These are phyloP conservation scores for Chrysomallon squamiferum DNA, from an alignment of 1,140 invertebrate species.

Conservation along the genomic window DNA sequence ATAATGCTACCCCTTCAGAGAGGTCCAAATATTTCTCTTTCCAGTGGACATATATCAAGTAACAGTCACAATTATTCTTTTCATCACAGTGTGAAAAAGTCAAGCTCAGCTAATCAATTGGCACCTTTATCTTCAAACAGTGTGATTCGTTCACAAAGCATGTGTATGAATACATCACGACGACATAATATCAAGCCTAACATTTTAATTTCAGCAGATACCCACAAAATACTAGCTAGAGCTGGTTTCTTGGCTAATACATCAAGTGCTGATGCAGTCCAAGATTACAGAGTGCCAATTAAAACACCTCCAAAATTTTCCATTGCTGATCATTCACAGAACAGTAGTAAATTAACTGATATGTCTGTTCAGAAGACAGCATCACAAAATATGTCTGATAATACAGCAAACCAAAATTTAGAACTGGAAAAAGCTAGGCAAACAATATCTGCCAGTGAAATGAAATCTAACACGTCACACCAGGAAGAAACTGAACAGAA, in stretches of 20 bases:
- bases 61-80: too few species aligned
- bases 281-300: conserved; percentile 18
- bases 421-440: background rate
- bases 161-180: conserved; percentile 22
- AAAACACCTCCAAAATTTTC: conserved; percentile 16
- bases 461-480: background rate
- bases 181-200: conserved; percentile 50
- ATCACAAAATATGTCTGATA: too few species aligned
- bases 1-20: background rate
- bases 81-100: background rate
- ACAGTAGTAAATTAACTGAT: too few species aligned
- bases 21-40: background rate
- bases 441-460: background rate
- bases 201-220: conserved; percentile 50
- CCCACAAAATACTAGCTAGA: conserved; percentile 48
- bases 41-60: background rate
- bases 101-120: background rate
- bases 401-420: background rate
- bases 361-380: too few species aligned
- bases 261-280: background rate
- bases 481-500: background rate
- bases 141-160: conserved; percentile 40
- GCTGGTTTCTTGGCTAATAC: conserved; percentile 41
- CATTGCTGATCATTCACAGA: too few species aligned
- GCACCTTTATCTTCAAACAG: background rate